Evolutionary conservation across 2,888 invertebrate genomes (phyloP).

Genomic region (Rhabditoides inermis): DNA sequence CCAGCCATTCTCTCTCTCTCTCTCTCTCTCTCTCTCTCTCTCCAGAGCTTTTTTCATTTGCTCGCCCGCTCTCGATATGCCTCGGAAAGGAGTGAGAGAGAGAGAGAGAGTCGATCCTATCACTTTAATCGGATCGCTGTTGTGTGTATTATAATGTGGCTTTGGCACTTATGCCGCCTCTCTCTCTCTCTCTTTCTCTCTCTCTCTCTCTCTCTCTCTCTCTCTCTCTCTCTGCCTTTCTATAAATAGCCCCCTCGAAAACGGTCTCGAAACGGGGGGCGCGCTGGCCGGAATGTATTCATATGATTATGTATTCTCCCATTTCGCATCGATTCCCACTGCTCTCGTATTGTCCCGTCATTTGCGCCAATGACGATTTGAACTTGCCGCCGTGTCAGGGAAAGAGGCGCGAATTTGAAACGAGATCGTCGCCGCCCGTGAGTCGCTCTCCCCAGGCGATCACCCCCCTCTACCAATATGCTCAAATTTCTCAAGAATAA

Average conservation of each 20-base stretch:
- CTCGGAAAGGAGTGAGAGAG: not conserved
- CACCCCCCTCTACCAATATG: too few species aligned
- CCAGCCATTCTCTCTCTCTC: not conserved
- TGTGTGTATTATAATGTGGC: not conserved
- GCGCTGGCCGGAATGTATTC: slow-evolving; percentile 5
- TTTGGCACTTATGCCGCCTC: not conserved
- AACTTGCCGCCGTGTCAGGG: too few species aligned
- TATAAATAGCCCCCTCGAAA: not conserved
- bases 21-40: not conserved
- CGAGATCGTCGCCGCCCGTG: too few species aligned
- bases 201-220: slow-evolving; percentile 3
- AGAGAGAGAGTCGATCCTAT: not conserved
- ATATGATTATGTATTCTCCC: too few species aligned
- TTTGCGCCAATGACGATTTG: too few species aligned
- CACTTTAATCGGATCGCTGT: not conserved
- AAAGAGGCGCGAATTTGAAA: too few species aligned
- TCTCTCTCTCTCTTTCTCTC: not conserved
- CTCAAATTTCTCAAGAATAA: too few species aligned
- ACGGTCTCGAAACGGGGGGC: slow-evolving; percentile 1
- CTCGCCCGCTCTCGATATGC: not conserved
- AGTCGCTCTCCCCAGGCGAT: too few species aligned
- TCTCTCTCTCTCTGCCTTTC: not conserved
- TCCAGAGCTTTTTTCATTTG: not conserved
- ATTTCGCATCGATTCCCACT: too few species aligned
- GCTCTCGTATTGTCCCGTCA: too few species aligned